These are phyloP conservation scores for Iguana delicatissima DNA, from an alignment of 2,797 vertebrate species.

Conservation along the genomic window DNA sequence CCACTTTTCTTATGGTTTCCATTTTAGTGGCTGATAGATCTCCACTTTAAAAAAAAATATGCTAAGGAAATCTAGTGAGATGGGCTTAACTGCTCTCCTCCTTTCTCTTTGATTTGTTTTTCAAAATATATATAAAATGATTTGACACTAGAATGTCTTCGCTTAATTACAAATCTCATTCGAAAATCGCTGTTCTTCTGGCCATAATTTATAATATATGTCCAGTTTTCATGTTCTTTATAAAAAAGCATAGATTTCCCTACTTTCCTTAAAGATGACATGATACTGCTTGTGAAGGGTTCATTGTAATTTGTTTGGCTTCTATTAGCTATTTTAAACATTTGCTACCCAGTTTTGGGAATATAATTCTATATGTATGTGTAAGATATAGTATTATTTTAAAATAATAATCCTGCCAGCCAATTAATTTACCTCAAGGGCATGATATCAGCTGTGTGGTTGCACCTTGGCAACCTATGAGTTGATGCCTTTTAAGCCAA, in stretches of 20 bases:
- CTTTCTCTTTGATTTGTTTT: no score
- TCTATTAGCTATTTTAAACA: constrained; percentile 39
- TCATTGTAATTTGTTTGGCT: constrained; percentile 23
- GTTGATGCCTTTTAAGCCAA: neutral
- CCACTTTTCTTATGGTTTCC: no score
- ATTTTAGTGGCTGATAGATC: no score
- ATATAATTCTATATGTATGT: neutral
- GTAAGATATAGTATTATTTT: constrained; percentile 14
- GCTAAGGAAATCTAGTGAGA: no score
- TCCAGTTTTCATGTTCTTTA: constrained; percentile 20
- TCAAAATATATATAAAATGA: no score
- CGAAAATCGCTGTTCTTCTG: neutral
- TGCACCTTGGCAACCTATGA: constrained; percentile 31
- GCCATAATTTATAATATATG: neutral
- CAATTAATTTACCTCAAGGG: constrained; percentile 17
- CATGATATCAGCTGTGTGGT: neutral
- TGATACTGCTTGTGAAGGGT: neutral
- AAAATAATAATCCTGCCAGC: constrained; percentile 32
- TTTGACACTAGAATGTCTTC: no score
- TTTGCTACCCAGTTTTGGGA: neutral
- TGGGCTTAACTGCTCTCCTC: no score
- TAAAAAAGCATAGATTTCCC: constrained; percentile 21
- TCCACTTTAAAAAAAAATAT: no score
- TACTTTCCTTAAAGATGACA: constrained; percentile 53
- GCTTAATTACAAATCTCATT: no score